These are phyloP conservation scores for Geococcyx californianus DNA, from an alignment of 2,113 vertebrate genomes.

Conservation along the genomic window DNA sequence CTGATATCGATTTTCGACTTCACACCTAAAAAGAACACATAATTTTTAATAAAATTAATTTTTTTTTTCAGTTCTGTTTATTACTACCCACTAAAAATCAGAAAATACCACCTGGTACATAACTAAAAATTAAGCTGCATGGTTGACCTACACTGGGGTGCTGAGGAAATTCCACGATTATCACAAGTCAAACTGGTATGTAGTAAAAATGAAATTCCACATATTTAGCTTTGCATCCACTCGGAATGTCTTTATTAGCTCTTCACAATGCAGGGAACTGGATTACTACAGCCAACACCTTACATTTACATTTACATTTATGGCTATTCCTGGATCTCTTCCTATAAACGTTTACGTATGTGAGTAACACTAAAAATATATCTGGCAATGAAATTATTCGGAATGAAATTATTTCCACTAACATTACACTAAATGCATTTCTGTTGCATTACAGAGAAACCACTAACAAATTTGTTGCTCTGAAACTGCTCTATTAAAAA, in stretches of 20 bases:
- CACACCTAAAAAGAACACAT: conserved; percentile 81
- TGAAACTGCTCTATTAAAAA: background rate
- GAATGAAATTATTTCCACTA: conserved; percentile 48
- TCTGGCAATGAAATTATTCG: conserved; percentile 4
- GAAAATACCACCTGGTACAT: background rate
- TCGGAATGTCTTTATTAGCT: background rate
- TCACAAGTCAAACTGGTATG: background rate
- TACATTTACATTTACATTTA: background rate
- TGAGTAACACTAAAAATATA: conserved; percentile 22
- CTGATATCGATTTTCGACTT: conserved; percentile 97
- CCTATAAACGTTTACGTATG: background rate
- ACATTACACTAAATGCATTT: conserved; percentile 17
- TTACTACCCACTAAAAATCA: background rate
- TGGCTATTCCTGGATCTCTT: background rate
- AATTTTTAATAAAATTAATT: background rate
- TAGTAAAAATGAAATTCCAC: background rate
- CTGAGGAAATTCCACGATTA: background rate
- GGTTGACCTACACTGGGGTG: background rate
- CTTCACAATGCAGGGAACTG: background rate
- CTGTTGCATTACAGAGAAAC: background rate
- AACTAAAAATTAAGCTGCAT: background rate
- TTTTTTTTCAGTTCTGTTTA: background rate
- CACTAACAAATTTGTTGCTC: conserved; percentile 10
- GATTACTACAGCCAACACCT: background rate
- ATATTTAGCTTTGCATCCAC: background rate